Evolutionary conservation across 2,113 vertebrate species (phyloP), one percentile per base, ranked within the genome.

Genomic region (Mola mola): DNA sequence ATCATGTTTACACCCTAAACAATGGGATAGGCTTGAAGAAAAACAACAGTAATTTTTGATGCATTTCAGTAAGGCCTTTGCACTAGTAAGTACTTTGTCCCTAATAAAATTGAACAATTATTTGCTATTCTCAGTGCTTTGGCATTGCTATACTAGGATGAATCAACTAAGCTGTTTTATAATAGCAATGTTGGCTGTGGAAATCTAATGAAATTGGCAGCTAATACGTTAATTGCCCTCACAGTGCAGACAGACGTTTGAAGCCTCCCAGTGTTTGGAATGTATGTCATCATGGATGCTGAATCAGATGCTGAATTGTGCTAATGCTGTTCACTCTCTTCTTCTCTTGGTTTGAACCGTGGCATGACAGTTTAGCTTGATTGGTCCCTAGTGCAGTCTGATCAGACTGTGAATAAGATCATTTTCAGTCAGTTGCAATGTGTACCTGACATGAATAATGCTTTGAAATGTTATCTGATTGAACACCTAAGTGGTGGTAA

Each of bases 171-270:
- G 64, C 40, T 47, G 47, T 31, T 61, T 59, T 50, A 16, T 63
- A 51, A 49, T 29, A 34, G 26, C 16, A 22, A 24, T 33, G 46
- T n/a, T 60, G 49, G 60, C 52, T 61, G 49, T 66, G 43, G 53
- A 68, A 51, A n/a, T 72, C 31, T 16, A 24, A 11, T 24, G 43
- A 34, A 72, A 24, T 46, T 41, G 31, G 34, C 40, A 60, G 58
- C 49, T 40, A 46, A 48, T 36, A 57, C 40, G 47, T 61, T 63
- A 50, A 79, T 79, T 69, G 49, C 10, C 4, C 58, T 66, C 55
- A n/a, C 8, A 37, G 26, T n/a, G 24, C 49, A 52, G 19, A 17
- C 50, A 6, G 11, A 48, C 3, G 28, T 53, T 43, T 60, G 48
- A 68, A 60, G 53, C 59, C 36, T 22, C 28, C 29, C 51, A 41